These are phyloP conservation scores for Melanostoma scalare DNA, from an alignment of 2,888 invertebrate genomes.

Conservation along the genomic window DNA sequence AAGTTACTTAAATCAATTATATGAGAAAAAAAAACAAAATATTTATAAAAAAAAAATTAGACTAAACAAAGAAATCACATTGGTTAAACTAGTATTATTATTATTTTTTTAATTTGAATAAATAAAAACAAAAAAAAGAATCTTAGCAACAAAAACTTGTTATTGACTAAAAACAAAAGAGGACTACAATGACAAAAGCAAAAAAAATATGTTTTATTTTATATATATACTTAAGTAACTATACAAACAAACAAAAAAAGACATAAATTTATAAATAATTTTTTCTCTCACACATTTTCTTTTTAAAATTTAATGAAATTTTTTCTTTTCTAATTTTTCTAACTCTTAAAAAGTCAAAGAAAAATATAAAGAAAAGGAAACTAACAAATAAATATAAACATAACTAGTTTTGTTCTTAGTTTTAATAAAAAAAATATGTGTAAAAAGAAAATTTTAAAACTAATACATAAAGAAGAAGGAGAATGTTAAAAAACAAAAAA, in stretches of 20 bases:
- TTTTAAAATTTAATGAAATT: constrained; percentile 17
- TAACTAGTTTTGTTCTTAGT: constrained; percentile 37
- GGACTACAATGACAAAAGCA: constrained; percentile 57
- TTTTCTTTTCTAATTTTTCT: constrained; percentile 26
- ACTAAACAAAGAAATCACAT: constrained; percentile 68
- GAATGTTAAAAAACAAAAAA: constrained; percentile 36
- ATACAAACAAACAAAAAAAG: constrained; percentile 69
- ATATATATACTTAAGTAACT: constrained; percentile 66
- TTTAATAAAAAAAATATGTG: constrained; percentile 45
- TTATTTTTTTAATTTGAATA: constrained; percentile 69
- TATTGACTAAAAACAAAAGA: constrained; percentile 37
- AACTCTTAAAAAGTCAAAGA: constrained; percentile 23
- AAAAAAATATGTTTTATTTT: constrained; percentile 50
- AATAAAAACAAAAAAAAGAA: constrained; percentile 59
- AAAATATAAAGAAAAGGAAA: constrained; percentile 2
- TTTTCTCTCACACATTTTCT: constrained; percentile 29
- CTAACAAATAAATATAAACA: constrained; percentile 11
- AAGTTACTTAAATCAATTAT: constrained; percentile 70
- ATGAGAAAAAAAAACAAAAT: constrained; percentile 36
- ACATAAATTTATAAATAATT: constrained; percentile 54
- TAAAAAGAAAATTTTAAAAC: constrained; percentile 40
- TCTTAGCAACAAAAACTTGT: constrained; percentile 31
- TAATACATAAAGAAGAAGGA: constrained; percentile 44
- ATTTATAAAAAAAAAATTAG: constrained; percentile 30
- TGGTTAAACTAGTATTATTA: constrained; percentile 73